Percentiles rank a stretch among this genome's conserved stretches.
Conservation (phyloP, 2,888 invertebrate genomes). For the Myathropa florea region DNA sequence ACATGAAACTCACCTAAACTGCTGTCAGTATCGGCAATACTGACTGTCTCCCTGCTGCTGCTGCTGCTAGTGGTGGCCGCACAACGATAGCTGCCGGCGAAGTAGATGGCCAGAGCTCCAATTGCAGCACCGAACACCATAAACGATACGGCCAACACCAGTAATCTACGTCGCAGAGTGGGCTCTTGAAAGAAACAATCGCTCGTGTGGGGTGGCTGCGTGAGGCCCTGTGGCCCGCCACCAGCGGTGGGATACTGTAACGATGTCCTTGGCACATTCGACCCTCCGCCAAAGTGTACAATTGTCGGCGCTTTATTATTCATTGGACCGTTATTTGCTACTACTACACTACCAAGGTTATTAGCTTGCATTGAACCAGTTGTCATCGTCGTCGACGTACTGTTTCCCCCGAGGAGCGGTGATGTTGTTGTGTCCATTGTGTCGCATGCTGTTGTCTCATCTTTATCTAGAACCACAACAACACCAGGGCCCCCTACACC, state of each 20-base stretch:
- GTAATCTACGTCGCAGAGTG: conserved; percentile 84
- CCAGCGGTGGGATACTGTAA: conserved; percentile 73
- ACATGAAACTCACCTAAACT: conserved; percentile 38
- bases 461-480: conserved; percentile 42
- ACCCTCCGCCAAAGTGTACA: conserved; percentile 75
- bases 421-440: conserved; percentile 66
- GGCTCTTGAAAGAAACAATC: conserved; percentile 84
- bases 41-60: conserved; percentile 7
- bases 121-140: conserved; percentile 80
- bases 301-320: conserved; percentile 78
- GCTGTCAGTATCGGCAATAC: conserved; percentile 63
- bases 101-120: conserved; percentile 79
- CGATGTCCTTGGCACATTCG: conserved; percentile 72
- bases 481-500: conserved; percentile 41
- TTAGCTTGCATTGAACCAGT: conserved; percentile 51
- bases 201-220: conserved; percentile 71
- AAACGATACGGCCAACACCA: conserved; percentile 79
- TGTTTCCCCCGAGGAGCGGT: conserved; percentile 66
- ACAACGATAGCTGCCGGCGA: conserved; percentile 77
- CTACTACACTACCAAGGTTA: conserved; percentile 47
- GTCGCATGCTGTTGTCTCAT: conserved; percentile 72
- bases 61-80: conserved; percentile 66
- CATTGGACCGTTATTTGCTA: conserved; percentile 59
- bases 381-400: conserved; percentile 43
- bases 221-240: conserved; percentile 69